Percentiles rank a stretch among this genome's conserved stretches.
Evolutionary conservation across 2,888 invertebrate species (phyloP).

Genomic region (Acleris literana): DNA sequence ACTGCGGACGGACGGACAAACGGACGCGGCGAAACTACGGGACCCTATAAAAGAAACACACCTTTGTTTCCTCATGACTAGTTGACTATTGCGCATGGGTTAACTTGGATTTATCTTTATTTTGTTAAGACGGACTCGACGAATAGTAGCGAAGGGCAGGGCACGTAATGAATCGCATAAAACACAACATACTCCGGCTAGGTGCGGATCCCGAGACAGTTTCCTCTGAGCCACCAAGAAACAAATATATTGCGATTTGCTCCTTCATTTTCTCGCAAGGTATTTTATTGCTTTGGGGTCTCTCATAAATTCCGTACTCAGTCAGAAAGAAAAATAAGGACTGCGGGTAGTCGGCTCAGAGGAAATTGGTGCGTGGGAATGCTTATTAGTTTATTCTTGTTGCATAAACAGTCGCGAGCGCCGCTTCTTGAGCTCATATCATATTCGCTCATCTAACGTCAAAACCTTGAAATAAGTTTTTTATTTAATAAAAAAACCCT

Average conservation of each 20-base stretch:
- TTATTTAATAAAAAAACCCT: too few relatives aligned
- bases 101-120: constrained; percentile 11
- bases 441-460: too few relatives aligned
- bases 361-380: constrained; percentile 74
- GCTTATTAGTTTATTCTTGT: constrained; percentile 74
- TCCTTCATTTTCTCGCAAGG: constrained; percentile 82
- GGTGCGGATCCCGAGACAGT: constrained; percentile 72
- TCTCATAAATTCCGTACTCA: constrained; percentile 80
- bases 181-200: constrained; percentile 51
- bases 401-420: constrained; percentile 50
- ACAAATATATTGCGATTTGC: constrained; percentile 83
- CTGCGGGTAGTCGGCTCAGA: constrained; percentile 56
- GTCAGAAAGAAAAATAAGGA: constrained; percentile 80
- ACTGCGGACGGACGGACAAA: too few relatives aligned
- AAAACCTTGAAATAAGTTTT: too few relatives aligned
- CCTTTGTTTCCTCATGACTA: background rate
- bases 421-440: background rate
- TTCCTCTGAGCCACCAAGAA: constrained; percentile 73
- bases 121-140: constrained; percentile 4
- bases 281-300: constrained; percentile 82
- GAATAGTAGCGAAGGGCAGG: constrained; percentile 21
- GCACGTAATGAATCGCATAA: constrained; percentile 54
- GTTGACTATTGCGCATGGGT: constrained; percentile 3
- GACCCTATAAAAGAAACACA: too few relatives aligned
- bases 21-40: too few relatives aligned